Base-by-base conservation (phyloP, 2,888 invertebrate genomes). In the Luffia ferchaultella region DNA sequence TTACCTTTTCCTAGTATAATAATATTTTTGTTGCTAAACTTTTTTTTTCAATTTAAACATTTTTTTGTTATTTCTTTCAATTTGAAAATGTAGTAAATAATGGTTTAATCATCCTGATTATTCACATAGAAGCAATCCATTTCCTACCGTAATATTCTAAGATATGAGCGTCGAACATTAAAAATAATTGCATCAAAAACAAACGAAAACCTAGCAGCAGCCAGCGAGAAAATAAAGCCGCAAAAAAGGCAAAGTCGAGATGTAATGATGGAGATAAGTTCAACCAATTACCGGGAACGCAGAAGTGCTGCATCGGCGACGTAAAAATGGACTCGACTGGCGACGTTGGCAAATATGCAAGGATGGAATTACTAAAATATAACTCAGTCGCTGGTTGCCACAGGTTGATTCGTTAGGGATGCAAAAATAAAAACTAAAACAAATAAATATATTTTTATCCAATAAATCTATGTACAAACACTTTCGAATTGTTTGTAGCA, bases 211-310 rank as follows among this genome's bases (percentile, higher is more conserved):
- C 63, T 68, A 65, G 62, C 43, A 3, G 64, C 65, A 61, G 63
- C 68, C 70, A 72, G 71, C 71, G 68, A 73, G 70, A 67, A 76
- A 76, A 73, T 76, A 75, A 46, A 77, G 63, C 63, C 60, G 67
- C 65, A 67, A 73, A 75, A 75, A 72, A 67, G 67, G 68, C 71
- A 73, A 65, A 75, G 68, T 70, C 70, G 70, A 74, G 83, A 83
- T 83, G 79, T 82, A 82, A 83, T 80, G 82, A 77, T 67, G 70
- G 65, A 79, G 83, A 83, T 83, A 83, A 76, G 70, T 77, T 72
- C 69, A 73, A 78, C 78, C 83, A 83, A 83, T 83, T 83, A 82
- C 80, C 62, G 70, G 66, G 67, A 63, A 66, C 66, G 66, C 65
- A 68, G 67, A 71, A 76, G 67, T 75, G 80, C 83, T 74, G 78